Evolutionary conservation across 2,113 vertebrate species (phyloP).

Genomic region (rat (Rattus norvegicus)): GRCr8 NC_086029.1:50530001-50530500

Average conservation of each 20-base stretch:
- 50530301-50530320: background rate
- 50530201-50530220: background rate
- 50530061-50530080: background rate
- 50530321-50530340: background rate
- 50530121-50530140: too few species aligned
- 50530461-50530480: background rate
- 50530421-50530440: rapidly evolving
- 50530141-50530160: background rate
- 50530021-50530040: background rate
- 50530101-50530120: too few species aligned
- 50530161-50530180: too few species aligned
- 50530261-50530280: background rate
- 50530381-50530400: background rate
- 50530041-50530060: background rate
- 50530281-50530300: background rate
- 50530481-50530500: background rate
- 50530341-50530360: background rate
- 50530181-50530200: too few species aligned
- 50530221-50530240: background rate
- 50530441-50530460: background rate
- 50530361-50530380: background rate
- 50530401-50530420: too few species aligned
- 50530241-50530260: background rate
- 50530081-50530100: background rate
- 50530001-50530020: background rate